Evolutionary conservation across 2,113 vertebrate genomes (phyloP).

Genomic region (Nesogale talazaci): DNA sequence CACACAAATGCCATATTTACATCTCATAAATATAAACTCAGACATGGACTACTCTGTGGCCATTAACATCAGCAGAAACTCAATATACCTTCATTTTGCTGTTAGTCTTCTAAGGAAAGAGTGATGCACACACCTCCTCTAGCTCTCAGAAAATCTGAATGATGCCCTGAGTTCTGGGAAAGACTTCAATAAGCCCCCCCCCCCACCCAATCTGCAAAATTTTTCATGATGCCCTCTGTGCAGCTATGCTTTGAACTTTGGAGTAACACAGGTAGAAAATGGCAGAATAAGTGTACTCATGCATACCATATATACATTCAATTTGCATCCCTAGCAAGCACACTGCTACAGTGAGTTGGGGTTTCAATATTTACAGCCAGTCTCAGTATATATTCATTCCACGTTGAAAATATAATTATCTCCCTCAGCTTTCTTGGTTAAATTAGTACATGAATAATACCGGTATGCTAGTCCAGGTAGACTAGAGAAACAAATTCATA

Average conservation of each 20-base stretch:
- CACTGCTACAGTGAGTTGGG: background rate
- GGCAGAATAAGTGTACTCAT: background rate
- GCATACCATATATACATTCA: fast-evolving
- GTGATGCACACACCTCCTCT: background rate
- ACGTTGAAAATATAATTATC: background rate
- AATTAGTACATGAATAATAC: background rate
- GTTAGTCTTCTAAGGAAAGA: background rate
- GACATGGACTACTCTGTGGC: background rate
- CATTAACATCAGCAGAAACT: background rate
- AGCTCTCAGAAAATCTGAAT: background rate
- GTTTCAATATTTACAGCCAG: background rate
- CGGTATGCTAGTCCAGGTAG: too few relatives aligned
- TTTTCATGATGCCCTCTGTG: background rate
- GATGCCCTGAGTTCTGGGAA: background rate
- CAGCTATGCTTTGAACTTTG: background rate
- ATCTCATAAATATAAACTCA: slow-evolving; percentile 39
- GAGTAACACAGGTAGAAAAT: background rate
- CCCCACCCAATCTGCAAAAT: background rate
- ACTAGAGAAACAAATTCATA: too few relatives aligned
- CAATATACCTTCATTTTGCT: background rate
- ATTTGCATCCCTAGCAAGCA: background rate
- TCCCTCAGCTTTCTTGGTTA: background rate
- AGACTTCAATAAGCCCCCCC: background rate
- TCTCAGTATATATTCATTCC: background rate
- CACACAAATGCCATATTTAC: slow-evolving; percentile 30